Evolutionary conservation across 2,113 vertebrate genomes (phyloP).

Genomic region (Pseudopodoces humilis): DNA sequence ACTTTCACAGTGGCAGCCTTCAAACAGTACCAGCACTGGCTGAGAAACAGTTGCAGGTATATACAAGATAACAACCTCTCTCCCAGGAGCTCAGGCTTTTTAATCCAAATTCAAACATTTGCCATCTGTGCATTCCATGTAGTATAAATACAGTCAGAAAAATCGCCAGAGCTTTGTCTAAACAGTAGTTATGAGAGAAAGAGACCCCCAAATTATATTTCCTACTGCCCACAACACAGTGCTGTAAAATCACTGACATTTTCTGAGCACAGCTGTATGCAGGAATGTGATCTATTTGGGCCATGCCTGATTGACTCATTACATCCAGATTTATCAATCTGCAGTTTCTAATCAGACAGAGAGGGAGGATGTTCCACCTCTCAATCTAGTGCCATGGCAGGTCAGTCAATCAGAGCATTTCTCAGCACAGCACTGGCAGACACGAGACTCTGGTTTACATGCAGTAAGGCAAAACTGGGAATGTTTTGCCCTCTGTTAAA

Average conservation of each 20-base stretch:
- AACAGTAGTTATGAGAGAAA: background rate
- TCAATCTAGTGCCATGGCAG: conserved; percentile 19
- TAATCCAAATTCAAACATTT: conserved; percentile 21
- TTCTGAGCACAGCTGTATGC: background rate
- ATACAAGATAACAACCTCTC: background rate
- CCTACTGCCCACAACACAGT: background rate
- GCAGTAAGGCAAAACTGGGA: background rate
- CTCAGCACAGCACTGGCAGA: background rate
- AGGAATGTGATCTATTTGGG: background rate
- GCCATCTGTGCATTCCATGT: background rate
- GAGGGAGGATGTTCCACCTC: background rate
- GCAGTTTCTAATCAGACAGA: conserved; percentile 9
- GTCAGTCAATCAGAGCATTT: conserved; percentile 21
- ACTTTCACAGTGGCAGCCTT: background rate
- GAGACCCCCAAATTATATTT: background rate
- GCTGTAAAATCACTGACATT: conserved; percentile 15
- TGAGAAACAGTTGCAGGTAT: background rate
- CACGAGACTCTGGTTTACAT: background rate
- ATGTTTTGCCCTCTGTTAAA: background rate
- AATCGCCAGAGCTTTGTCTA: background rate
- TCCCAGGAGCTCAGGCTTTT: background rate
- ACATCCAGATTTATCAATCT: conserved; percentile 31
- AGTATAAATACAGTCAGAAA: conserved; percentile 4
- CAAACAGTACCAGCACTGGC: background rate
- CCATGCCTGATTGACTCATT: conserved; percentile 9